Evolutionary conservation across 1,140 invertebrate genomes (phyloP), one percentile per base, ranked within the genome.

Genomic region (Neodiprion virginianus): DNA sequence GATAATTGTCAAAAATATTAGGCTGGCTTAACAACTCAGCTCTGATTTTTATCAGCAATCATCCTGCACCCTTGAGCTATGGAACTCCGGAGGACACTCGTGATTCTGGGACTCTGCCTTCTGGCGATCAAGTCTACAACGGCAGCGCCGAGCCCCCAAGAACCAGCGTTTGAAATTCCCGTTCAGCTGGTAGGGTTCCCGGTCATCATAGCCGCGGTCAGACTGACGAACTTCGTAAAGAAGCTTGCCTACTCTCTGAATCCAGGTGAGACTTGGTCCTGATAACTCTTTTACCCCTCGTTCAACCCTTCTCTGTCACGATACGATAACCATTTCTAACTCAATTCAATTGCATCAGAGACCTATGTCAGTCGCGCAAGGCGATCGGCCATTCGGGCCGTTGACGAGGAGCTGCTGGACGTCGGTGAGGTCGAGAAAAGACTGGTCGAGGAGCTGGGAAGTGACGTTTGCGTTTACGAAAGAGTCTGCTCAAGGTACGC

Each of bases 151-250:
- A 79, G 72, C 74, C 85, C 89, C 3, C 86, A 91, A 53, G 92
- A 94, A 80, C 90, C 91, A 14, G 79, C 90, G 0, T 94, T 95
- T 80, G 93, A 95, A 82, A 79, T 96, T 65, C 95, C 95, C 1
- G 93, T 96, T 11, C 94, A 96, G 83, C 86, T 96, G 53, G 88
- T 96, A 9, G 95, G 95, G 67, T 96, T 96, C 81, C 95, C 95
- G 0, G 91, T 96, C 53, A 95, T 96, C 78, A 94, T 95, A 70
- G 82, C 94, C 40, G 93, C 94, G 3, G 95, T 96, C n/a, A 89
- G 94, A 81, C 86, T 96, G 66, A 92, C 93, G 1, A 95, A 95
- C 86, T 96, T 96, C 80, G 91, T 95, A 70, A 95, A 95, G 87
- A 95, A 96, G 85, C 86, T 96, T 66, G 92, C 93, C 12, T 96